Conservation (phyloP, 2,888 invertebrate species). For the Mesoligia furuncula region DNA sequence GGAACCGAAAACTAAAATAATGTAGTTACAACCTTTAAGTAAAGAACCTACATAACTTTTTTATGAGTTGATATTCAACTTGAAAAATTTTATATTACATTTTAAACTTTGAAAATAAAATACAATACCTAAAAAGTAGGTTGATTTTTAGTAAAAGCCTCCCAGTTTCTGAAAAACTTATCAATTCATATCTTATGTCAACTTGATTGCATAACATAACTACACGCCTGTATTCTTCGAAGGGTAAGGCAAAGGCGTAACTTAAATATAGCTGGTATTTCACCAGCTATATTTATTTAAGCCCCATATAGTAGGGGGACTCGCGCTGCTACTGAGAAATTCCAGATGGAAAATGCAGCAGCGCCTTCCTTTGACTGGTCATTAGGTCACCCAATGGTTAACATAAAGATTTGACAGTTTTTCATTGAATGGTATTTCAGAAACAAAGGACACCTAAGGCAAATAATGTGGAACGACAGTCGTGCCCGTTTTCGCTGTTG, state of each 20-base stretch:
- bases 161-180: background rate
- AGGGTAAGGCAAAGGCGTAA: background rate
- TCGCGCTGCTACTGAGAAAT: background rate
- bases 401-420: background rate
- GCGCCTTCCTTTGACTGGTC: background rate
- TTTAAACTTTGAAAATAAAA: background rate
- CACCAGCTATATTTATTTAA: background rate
- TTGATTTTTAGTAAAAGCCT: background rate
- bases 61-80: background rate
- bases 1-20: slow-evolving; percentile 53
- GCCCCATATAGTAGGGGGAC: background rate
- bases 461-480: slow-evolving; percentile 4
- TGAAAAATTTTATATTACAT: background rate
- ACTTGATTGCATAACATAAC: background rate
- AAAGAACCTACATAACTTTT: background rate
- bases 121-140: background rate
- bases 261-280: no score
- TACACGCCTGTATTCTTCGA: no score
- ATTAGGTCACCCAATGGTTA: background rate
- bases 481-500: background rate
- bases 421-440: slow-evolving; percentile 21
- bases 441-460: background rate
- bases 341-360: background rate
- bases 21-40: slow-evolving; percentile 29
- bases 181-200: background rate